A percentile compares a stretch with the other conserved stretches of the same genome.
Evolutionary conservation across 2,888 invertebrate species (phyloP).

Genomic region (Hirtodrosophila cameraria): DNA sequence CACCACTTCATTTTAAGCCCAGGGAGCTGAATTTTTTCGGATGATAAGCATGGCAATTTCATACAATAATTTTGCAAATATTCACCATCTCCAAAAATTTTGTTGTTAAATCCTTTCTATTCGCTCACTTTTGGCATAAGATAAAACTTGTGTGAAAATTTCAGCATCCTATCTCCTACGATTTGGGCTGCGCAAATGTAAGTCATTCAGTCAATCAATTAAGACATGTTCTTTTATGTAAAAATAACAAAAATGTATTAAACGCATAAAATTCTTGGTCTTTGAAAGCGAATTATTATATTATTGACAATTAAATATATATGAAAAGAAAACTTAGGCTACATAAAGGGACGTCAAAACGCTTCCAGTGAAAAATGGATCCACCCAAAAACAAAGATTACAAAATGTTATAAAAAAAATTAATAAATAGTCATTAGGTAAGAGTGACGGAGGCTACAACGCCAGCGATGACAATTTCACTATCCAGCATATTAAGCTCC

Average conservation of each 20-base stretch:
- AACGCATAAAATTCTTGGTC: conserved; percentile 32
- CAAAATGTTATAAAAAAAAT: background rate
- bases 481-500: conserved; percentile 54
- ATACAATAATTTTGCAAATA: too few relatives aligned
- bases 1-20: too few relatives aligned
- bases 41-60: too few relatives aligned
- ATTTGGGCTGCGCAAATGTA: too few relatives aligned
- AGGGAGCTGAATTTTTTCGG: too few relatives aligned
- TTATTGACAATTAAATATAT: conserved; percentile 8
- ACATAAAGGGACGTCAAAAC: conserved; percentile 21
- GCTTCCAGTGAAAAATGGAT: conserved; percentile 57
- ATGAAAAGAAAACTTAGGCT: conserved; percentile 6
- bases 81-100: too few relatives aligned
- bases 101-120: too few relatives aligned
- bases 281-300: conserved; percentile 63
- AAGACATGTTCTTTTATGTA: too few relatives aligned
- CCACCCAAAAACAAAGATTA: conserved; percentile 49
- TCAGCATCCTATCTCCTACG: too few relatives aligned
- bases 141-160: too few relatives aligned
- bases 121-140: too few relatives aligned
- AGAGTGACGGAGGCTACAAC: conserved; percentile 54
- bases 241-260: background rate
- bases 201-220: too few relatives aligned
- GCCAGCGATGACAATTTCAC: conserved; percentile 55
- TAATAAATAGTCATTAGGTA: conserved; percentile 18